These are phyloP conservation scores for Columbina picui DNA, from an alignment of 2,113 vertebrate genomes.

Conservation along the genomic window DNA sequence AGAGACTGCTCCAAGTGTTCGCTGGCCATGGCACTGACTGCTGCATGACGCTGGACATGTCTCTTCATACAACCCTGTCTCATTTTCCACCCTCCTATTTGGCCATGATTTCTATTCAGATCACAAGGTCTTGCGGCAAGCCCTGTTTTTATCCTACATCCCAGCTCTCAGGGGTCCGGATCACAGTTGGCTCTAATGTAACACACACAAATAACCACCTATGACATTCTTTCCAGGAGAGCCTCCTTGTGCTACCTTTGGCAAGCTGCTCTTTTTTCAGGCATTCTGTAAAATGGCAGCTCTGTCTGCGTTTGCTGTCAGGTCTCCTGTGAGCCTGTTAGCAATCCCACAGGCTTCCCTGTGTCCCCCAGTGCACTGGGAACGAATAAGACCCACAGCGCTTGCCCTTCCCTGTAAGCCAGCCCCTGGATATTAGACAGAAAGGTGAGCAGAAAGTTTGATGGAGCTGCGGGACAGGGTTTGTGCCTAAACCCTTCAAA, in stretches of 20 bases:
- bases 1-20: neutral
- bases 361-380: neutral
- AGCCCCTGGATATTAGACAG: neutral
- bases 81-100: neutral
- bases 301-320: neutral
- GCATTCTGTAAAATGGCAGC: neutral
- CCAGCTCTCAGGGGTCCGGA: neutral
- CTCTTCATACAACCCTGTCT: neutral
- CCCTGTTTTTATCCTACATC: neutral
- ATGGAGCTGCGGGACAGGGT: neutral
- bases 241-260: neutral
- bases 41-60: neutral
- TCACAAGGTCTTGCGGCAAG: slow-evolving; percentile 22
- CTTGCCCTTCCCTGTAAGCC: neutral
- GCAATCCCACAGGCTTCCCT: neutral
- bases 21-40: neutral
- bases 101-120: slow-evolving; percentile 13
- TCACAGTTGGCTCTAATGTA: neutral
- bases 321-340: neutral
- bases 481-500: neutral
- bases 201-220: neutral
- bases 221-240: neutral
- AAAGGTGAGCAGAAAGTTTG: neutral
- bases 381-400: neutral
- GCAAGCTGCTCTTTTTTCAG: neutral